A percentile compares a stretch with the other conserved stretches of the same genome.
Evolutionary conservation across 2,797 vertebrate genomes (phyloP).

Genomic region (Sebastiscus albofasciatus): DNA sequence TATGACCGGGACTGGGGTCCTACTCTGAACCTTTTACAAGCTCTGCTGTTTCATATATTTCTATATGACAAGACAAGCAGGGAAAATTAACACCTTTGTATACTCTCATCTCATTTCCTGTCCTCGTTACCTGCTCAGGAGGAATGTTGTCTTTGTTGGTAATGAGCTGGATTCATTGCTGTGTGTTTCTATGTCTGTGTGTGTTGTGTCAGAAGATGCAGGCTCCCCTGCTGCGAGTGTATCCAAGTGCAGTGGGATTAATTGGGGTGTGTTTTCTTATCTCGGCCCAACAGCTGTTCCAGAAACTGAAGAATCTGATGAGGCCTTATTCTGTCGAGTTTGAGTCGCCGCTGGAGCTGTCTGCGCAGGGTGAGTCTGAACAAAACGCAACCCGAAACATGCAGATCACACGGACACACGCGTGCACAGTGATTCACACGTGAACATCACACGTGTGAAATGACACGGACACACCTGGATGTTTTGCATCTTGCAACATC

Average conservation of each 20-base stretch:
- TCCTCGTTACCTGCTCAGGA: slow-evolving; percentile 26
- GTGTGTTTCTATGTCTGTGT: background rate
- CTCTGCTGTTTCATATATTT: background rate
- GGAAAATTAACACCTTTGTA: background rate
- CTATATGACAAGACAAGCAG: background rate
- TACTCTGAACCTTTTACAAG: background rate
- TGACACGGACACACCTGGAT: background rate
- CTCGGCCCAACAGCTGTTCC: slow-evolving; percentile 91
- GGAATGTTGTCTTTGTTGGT: slow-evolving; percentile 9
- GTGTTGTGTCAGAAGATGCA: slow-evolving; percentile 22
- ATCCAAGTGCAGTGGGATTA: slow-evolving; percentile 54
- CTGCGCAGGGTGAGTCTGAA: slow-evolving; percentile 92
- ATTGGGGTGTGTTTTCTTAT: slow-evolving; percentile 74
- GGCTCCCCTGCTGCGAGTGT: slow-evolving; percentile 28
- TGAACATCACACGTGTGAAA: background rate
- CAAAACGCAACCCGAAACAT: slow-evolving; percentile 11
- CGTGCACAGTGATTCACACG: background rate
- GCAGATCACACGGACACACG: background rate
- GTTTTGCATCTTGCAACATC: background rate
- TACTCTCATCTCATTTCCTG: background rate
- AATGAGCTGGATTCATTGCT: slow-evolving; percentile 36
- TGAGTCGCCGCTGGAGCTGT: slow-evolving; percentile 97
- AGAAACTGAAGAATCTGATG: slow-evolving; percentile 99
- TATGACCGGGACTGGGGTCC: background rate
- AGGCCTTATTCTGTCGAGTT: slow-evolving; percentile 96